Percentiles rank a stretch among this genome's conserved stretches.
Conservation (phyloP, 2,113 vertebrate species). For the Austrofundulus limnaeus region DNA sequence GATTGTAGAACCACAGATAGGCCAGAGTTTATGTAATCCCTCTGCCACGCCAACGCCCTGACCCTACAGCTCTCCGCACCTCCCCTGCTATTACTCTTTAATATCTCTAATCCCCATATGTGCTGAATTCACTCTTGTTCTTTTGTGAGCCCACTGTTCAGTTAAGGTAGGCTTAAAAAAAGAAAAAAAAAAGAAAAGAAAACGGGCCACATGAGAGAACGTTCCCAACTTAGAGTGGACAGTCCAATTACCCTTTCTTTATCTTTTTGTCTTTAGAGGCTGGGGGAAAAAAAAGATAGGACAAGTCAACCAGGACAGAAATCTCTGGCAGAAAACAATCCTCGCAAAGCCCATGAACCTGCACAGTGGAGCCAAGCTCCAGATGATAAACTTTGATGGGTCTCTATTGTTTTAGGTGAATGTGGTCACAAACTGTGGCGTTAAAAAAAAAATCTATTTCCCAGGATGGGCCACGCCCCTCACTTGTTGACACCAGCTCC, state of each 20-base stretch:
- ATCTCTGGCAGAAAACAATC: slow-evolving; percentile 36
- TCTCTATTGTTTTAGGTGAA: slow-evolving; percentile 1
- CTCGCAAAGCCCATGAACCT: slow-evolving; percentile 35
- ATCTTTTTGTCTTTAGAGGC: slow-evolving; percentile 35
- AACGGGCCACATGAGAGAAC: slow-evolving; percentile 49
- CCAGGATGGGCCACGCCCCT: too few relatives aligned
- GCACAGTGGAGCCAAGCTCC: slow-evolving; percentile 37
- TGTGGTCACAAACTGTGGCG: too few relatives aligned
- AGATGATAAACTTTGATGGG: slow-evolving; percentile 15
- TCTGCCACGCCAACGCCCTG: slow-evolving; percentile 15
- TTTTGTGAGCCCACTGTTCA: slow-evolving; percentile 44
- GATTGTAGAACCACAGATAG: slow-evolving; percentile 36
- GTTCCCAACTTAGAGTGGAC: slow-evolving; percentile 52
- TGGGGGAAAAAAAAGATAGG: slow-evolving; percentile 26
- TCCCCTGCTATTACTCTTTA: slow-evolving; percentile 56
- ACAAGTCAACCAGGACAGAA: slow-evolving; percentile 44
- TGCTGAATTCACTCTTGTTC: slow-evolving; percentile 47
- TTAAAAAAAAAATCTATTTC: too few relatives aligned
- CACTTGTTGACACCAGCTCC: too few relatives aligned
- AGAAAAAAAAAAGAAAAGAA: too few relatives aligned
- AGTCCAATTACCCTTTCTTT: slow-evolving; percentile 65
- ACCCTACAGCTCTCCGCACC: slow-evolving; percentile 30
- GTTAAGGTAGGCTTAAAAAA: slow-evolving; percentile 45
- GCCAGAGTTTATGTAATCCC: slow-evolving; percentile 46
- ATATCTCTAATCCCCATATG: slow-evolving; percentile 65